These are phyloP conservation scores for Drosophila quinaria DNA, from an alignment of 2,888 invertebrate genomes.

Conservation along the genomic window DNA sequence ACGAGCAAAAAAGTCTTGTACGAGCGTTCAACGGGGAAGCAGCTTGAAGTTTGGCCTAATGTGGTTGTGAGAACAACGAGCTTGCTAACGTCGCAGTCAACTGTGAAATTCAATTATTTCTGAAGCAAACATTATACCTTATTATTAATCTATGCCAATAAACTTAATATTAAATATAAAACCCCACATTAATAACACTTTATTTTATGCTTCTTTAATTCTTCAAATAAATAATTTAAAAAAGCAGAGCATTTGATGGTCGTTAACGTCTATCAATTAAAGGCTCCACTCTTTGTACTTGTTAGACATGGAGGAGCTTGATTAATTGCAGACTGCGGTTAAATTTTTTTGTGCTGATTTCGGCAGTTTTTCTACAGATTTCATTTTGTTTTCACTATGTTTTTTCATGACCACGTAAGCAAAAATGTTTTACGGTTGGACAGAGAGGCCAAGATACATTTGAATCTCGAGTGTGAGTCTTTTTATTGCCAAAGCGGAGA, in stretches of 20 bases:
- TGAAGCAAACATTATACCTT: too few species aligned
- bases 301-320: constrained; percentile 58
- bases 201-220: neutral
- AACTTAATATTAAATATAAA: too few species aligned
- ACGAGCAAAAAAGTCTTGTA: too few species aligned
- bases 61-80: too few species aligned
- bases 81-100: too few species aligned
- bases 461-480: constrained; percentile 13
- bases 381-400: constrained; percentile 34
- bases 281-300: constrained; percentile 12
- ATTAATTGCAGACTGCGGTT: constrained; percentile 74
- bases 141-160: too few species aligned
- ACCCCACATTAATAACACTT: too few species aligned
- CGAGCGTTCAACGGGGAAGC: too few species aligned
- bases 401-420: constrained; percentile 61
- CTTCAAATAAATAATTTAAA: neutral
- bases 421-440: constrained; percentile 61
- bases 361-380: constrained; percentile 53
- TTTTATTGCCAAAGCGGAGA: constrained; percentile 43
- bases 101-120: too few species aligned
- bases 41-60: too few species aligned
- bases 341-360: constrained; percentile 67
- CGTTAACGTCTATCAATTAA: constrained; percentile 39
- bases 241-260: constrained; percentile 48
- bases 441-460: constrained; percentile 42